phyloP scores from a whole-genome alignment of 2,797 vertebrate species.

The Avahi laniger region DNA sequence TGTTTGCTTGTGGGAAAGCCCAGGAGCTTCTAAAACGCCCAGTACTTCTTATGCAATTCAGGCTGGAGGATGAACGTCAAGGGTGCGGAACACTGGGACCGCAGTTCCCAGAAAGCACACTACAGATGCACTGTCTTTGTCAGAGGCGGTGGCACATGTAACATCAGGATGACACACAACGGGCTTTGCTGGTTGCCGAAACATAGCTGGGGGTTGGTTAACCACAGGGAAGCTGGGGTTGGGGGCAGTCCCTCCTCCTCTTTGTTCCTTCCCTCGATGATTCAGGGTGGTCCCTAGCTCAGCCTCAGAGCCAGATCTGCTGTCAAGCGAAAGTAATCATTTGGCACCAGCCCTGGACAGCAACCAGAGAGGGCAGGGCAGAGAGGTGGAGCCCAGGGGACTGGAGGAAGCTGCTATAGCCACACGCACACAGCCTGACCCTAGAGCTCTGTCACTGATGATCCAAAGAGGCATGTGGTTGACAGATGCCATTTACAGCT shows the following conservation, averaged over 20 bases:
- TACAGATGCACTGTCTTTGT: not conserved
- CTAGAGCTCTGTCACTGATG: not conserved
- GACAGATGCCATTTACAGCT: slow-evolving; percentile 58
- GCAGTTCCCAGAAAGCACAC: not conserved
- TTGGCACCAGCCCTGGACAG: not conserved
- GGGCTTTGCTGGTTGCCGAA: slow-evolving; percentile 16
- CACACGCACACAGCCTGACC: not conserved
- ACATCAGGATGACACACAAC: not conserved
- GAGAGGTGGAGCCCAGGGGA: not conserved
- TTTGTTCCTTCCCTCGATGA: not conserved
- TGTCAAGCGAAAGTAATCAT: not conserved
- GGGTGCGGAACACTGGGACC: not conserved
- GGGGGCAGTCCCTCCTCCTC: not conserved
- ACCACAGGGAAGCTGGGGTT: not conserved
- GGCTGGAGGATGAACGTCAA: not conserved
- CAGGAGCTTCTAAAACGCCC: not conserved
- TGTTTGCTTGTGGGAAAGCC: not conserved
- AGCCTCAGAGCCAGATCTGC: not conserved
- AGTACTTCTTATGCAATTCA: slow-evolving; percentile 4
- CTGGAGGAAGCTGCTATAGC: not conserved
- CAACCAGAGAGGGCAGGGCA: not conserved
- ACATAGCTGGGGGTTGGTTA: slow-evolving; percentile 53
- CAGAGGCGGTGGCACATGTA: not conserved
- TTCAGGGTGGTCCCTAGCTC: slow-evolving; percentile 23
- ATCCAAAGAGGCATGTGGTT: slow-evolving; percentile 35